phyloP scores from a whole-genome alignment of 2,888 invertebrate genomes.

The Anthrax anthrax region DNA sequence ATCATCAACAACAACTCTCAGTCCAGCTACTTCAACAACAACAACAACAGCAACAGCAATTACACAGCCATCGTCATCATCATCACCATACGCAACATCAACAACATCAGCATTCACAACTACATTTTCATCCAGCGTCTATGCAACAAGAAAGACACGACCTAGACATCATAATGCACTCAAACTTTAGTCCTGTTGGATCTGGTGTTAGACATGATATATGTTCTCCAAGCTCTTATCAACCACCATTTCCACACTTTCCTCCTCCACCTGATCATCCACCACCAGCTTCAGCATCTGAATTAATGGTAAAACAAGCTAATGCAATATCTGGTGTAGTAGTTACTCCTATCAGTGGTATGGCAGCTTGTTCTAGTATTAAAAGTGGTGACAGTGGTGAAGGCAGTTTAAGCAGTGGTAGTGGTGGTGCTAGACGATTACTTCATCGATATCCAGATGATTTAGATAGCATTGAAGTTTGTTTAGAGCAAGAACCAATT shows the following conservation, averaged over 20 bases:
- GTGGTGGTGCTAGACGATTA: slow-evolving; percentile 20
- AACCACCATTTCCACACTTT: slow-evolving; percentile 32
- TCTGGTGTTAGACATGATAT: slow-evolving; percentile 3
- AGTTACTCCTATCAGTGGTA: slow-evolving; percentile 5
- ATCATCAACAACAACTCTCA: slow-evolving; percentile 13
- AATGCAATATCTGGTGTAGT: not conserved
- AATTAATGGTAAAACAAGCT: not conserved
- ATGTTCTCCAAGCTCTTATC: slow-evolving; percentile 3
- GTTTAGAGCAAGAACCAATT: slow-evolving; percentile 24
- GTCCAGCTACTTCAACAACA: slow-evolving; percentile 14
- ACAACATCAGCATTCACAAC: slow-evolving; percentile 9
- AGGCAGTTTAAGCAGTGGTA: slow-evolving; percentile 17
- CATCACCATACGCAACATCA: slow-evolving; percentile 12
- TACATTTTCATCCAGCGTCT: slow-evolving; percentile 1
- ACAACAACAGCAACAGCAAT: slow-evolving; percentile 15
- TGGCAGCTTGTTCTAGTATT: slow-evolving; percentile 4
- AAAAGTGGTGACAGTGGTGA: slow-evolving; percentile 16
- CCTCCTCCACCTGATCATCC: slow-evolving; percentile 61
- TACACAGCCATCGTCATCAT: slow-evolving; percentile 16
- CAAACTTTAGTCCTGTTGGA: slow-evolving; percentile 1
- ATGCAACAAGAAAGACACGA: slow-evolving; percentile 5
- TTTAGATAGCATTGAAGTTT: slow-evolving; percentile 32
- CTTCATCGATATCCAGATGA: slow-evolving; percentile 26
- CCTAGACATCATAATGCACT: slow-evolving; percentile 3
- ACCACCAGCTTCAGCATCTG: slow-evolving; percentile 30